These are phyloP conservation scores for Microcebus ravelobensis DNA, from an alignment of 2,113 vertebrate genomes.

Conservation along the genomic window DNA sequence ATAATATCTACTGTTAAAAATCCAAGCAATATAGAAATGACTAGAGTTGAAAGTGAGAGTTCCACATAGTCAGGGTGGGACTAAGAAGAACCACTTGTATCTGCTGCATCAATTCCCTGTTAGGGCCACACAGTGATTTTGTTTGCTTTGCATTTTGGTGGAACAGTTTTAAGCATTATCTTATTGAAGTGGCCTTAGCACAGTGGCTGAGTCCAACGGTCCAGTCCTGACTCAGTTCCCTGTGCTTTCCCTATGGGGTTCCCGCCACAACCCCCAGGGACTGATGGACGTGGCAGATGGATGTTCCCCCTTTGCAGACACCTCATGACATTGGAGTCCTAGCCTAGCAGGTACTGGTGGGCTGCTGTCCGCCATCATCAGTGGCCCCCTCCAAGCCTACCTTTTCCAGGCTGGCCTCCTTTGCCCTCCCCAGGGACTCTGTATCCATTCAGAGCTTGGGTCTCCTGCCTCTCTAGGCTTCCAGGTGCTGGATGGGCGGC, in stretches of 20 bases:
- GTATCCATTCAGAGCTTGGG: neutral
- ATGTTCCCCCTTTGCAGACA: neutral
- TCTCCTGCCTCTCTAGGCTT: neutral
- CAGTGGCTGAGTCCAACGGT: neutral
- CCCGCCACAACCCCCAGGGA: neutral
- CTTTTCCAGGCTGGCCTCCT: neutral
- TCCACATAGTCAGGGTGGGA: neutral
- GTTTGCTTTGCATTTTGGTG: neutral
- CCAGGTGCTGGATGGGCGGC: neutral
- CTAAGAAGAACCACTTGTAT: neutral
- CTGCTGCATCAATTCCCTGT: accelerated
- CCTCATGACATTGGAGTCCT: neutral
- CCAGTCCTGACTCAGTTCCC: neutral
- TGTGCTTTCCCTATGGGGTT: neutral
- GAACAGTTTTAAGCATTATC: neutral
- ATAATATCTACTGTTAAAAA: neutral
- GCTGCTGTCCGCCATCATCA: neutral
- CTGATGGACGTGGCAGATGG: no score
- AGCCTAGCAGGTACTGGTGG: neutral
- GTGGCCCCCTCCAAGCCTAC: no score
- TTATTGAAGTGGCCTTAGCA: neutral
- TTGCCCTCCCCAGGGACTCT: neutral
- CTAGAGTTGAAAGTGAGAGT: neutral
- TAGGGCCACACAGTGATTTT: neutral
- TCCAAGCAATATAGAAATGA: neutral